These are phyloP conservation scores for Entelurus aequoreus DNA, from an alignment of 2,113 vertebrate species.

Conservation along the genomic window DNA sequence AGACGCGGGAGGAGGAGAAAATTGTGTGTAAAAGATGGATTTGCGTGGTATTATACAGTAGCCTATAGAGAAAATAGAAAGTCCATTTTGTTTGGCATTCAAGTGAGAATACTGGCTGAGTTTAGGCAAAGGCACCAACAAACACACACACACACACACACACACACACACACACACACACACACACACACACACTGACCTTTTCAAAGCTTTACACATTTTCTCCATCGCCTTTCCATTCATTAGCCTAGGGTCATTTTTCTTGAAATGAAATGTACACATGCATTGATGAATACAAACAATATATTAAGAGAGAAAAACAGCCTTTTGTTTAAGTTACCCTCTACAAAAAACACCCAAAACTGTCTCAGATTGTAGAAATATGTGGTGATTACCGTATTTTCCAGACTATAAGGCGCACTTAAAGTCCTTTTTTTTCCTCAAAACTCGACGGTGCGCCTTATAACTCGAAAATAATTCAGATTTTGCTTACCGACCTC, in stretches of 20 bases:
- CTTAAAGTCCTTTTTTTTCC: no score
- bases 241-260: constrained; percentile 31
- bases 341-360: neutral
- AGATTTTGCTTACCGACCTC: no score
- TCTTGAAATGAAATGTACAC: constrained; percentile 13
- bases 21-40: constrained; percentile 8
- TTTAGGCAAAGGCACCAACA: neutral
- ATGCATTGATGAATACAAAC: neutral
- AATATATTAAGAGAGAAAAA: neutral
- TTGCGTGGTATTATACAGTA: neutral
- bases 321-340: neutral
- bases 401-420: no score
- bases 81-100: constrained; percentile 46
- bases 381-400: no score
- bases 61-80: constrained; percentile 3
- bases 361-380: no score
- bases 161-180: neutral
- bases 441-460: no score
- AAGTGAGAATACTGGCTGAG: constrained; percentile 24
- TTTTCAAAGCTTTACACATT: constrained; percentile 44
- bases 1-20: constrained; percentile 6
- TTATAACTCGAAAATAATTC: no score
- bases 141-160: neutral
- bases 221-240: constrained; percentile 19
- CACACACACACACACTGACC: constrained; percentile 39